Evolutionary conservation across 23 tunicate species (phyloP).

Genomic region (Corella eumyota): DNA sequence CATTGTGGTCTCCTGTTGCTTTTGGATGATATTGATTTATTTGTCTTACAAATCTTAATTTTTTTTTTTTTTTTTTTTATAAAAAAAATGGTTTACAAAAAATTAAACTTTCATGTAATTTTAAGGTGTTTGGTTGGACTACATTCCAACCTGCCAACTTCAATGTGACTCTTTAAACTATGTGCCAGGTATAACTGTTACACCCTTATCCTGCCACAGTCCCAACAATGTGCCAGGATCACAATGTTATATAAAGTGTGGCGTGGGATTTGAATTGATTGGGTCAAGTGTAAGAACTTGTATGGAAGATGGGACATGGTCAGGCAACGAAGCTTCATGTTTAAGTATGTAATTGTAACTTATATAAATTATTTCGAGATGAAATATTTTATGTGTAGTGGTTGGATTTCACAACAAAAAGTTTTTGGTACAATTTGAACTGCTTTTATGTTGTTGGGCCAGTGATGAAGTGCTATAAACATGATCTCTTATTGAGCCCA

Average conservation of each 20-base stretch:
- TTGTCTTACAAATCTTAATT: too few species aligned
- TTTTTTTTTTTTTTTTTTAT: too few species aligned
- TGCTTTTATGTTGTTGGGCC: too few species aligned
- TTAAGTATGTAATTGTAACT: conserved; percentile 16
- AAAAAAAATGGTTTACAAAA: too few species aligned
- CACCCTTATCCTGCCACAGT: conserved; percentile 39
- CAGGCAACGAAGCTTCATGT: conserved; percentile 34
- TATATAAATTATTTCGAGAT: background rate
- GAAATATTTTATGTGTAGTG: background rate
- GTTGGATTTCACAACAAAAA: too few species aligned
- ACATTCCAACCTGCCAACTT: conserved; percentile 28
- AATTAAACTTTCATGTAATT: too few species aligned
- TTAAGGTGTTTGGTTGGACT: conserved; percentile 70
- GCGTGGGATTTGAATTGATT: background rate
- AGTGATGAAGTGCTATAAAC: too few species aligned
- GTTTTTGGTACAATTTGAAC: too few species aligned
- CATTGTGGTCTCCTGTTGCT: too few species aligned
- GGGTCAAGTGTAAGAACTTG: conserved; percentile 29
- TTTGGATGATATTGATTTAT: too few species aligned
- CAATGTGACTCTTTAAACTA: conserved; percentile 23
- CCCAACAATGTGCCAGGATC: conserved; percentile 24
- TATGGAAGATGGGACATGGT: conserved; percentile 33
- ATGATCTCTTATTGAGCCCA: too few species aligned
- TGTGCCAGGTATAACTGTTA: conserved; percentile 9
- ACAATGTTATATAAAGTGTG: conserved; percentile 29